Evolutionary conservation across 2,113 vertebrate genomes (phyloP), one percentile per base, ranked within the genome.

Genomic region (Urocolius indicus): DNA sequence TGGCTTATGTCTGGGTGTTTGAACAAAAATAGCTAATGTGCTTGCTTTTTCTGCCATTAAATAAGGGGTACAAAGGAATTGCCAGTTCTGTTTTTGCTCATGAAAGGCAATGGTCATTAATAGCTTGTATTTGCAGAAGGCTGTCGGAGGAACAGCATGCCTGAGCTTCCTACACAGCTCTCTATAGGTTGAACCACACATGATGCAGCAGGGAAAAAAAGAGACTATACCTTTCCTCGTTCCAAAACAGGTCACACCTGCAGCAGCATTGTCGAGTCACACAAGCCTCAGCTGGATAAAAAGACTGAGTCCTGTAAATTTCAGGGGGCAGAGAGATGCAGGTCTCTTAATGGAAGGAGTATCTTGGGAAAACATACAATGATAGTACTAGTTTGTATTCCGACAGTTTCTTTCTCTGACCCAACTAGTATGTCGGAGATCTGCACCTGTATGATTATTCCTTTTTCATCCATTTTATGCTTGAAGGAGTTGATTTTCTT

Each of bases 81-180:
- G 74, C 79, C 92, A 87, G 90, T 43, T 36, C 59, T 90, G 65
- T 38, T 87, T 92, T 94, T 95, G 76, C 92, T 85, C 79, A 65
- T 92, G 91, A 90, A 96, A 94, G 85, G 82, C 71, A 95, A 38
- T 29, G 77, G 77, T 95, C 91, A 92, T 80, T 89, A 91, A 95
- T 54, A 95, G 68, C 68, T 72, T 69, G 46, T 91, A 79, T 77
- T 76, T 88, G 87, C 74, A 92, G 84, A 74, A 94, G 75, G 71
- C 51, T 90, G 74, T 73, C 76, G 87, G 84, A 90, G 51, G 69
- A 93, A 87, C 52, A 93, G 49, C 3, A 4, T 71, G 73, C 61
- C 67, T 72, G 38, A 68, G 43, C 84, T 90, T 86, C 93, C 84
- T 75, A 57, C 24, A 14, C 26, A 54, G 85, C 62, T 63, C 88